Base-by-base conservation (phyloP, 2,888 invertebrate genomes). In the Amphipoea oculea region DNA sequence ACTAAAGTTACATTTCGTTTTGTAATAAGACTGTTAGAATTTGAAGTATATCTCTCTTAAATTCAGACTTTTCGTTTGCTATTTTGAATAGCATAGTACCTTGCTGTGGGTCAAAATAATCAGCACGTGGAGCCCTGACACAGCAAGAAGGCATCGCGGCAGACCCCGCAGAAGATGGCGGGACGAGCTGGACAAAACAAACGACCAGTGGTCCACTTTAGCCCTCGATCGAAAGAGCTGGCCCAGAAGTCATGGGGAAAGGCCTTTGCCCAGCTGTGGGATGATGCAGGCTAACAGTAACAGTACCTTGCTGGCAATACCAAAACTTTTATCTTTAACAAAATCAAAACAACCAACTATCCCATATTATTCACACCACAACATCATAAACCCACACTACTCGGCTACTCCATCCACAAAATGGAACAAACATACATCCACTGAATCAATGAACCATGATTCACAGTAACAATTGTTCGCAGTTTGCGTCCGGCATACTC, bases 391-490 rank as follows among this genome's bases (percentile, higher is more conserved):
- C 51, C 40, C 40, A n/a, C 20, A 54, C 36, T 9, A 71, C 57
- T 66, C 42, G 5, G n/a, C 57, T n/a, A 60, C 23, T 60, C 11
- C 42, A 84, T 73, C 63, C 57, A 84, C 54, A 86, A 83, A 82
- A 85, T 84, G 51, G 40, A 86, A 70, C 72, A 86, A 78, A 85
- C 73, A 86, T 14, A 68, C 76, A 66, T 40, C 62, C 70, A 79
- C 76, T 73, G 76, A 81, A 73, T 81, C 85, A 87, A 87, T 85
- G 81, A 74, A 75, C 66, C 87, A 68, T 85, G 87, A 85, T 81
- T 85, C 85, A 84, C 85, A 71, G 75, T 84, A 77, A 76, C 87
- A 83, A 88, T 89, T 86, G 89, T 82, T 88, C 80, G 73, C 89
- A 88, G 78, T 86, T 81, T 73, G 81, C 88, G 79, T 88, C 86